Conservation (phyloP, 2,113 vertebrate species). For the Myrmecobius fasciatus region DNA sequence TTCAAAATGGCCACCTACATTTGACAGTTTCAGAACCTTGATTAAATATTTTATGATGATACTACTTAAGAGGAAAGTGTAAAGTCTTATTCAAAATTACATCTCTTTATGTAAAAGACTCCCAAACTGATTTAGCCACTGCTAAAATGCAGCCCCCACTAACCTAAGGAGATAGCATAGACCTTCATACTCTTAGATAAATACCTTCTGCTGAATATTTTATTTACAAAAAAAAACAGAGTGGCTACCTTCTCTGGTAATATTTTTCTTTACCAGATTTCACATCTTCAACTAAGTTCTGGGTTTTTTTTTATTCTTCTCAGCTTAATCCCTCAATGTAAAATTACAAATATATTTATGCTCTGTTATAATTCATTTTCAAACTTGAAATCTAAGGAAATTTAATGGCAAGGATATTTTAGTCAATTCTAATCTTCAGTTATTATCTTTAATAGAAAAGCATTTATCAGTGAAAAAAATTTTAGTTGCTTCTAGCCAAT, state of each 20-base stretch:
- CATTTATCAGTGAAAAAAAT: slow-evolving; percentile 20
- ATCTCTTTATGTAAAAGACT: slow-evolving; percentile 65
- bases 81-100: slow-evolving; percentile 71
- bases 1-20: slow-evolving; percentile 60
- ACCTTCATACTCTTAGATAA: slow-evolving; percentile 31
- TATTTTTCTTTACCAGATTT: slow-evolving; percentile 61
- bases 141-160: slow-evolving; percentile 53
- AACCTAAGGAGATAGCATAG: slow-evolving; percentile 39
- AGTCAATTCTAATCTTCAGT: slow-evolving; percentile 25
- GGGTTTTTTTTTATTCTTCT: slow-evolving; percentile 55
- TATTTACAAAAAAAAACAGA: slow-evolving; percentile 49
- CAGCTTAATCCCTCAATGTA: slow-evolving; percentile 56
- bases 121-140: slow-evolving; percentile 63
- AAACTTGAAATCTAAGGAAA: slow-evolving; percentile 19
- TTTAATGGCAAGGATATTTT: slow-evolving; percentile 26
- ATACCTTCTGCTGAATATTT: slow-evolving; percentile 60
- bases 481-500: slow-evolving; percentile 28
- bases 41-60: slow-evolving; percentile 78
- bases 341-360: slow-evolving; percentile 51
- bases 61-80: slow-evolving; percentile 70
- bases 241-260: background rate
- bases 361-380: slow-evolving; percentile 61
- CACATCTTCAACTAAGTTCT: background rate
- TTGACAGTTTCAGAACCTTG: slow-evolving; percentile 72
- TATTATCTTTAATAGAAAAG: slow-evolving; percentile 22